Evolutionary conservation across 2,888 invertebrate genomes (phyloP).

Genomic region (Leptinotarsa juncta): DNA sequence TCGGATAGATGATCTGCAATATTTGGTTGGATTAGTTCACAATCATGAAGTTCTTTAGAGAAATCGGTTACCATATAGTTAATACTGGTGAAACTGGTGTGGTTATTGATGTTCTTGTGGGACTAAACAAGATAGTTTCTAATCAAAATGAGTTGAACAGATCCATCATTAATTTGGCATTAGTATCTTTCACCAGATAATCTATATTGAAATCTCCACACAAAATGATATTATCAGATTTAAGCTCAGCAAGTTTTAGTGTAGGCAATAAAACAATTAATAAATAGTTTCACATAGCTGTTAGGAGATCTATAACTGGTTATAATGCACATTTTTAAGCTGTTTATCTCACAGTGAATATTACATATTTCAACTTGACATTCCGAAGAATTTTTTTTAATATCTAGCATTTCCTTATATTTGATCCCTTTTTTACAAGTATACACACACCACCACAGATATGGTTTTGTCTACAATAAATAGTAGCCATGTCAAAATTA

Average conservation of each 20-base stretch:
- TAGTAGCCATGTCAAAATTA: conserved; percentile 10
- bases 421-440: conserved; percentile 8
- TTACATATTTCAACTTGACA: background rate
- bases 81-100: background rate
- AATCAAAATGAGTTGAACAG: background rate
- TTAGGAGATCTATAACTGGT: background rate
- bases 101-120: background rate
- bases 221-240: background rate
- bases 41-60: background rate
- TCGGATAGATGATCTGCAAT: no score
- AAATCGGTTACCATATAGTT: background rate
- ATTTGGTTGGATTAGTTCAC: no score
- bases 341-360: background rate
- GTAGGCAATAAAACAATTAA: background rate
- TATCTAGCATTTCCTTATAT: background rate
- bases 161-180: background rate
- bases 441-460: conserved; percentile 15
- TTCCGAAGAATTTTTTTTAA: background rate
- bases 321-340: background rate
- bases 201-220: background rate
- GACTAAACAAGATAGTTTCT: background rate
- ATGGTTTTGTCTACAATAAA: conserved; percentile 16
- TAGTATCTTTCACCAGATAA: background rate
- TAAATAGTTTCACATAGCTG: background rate
- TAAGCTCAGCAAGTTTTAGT: background rate